Base-by-base conservation (phyloP, 2,797 vertebrate genomes). In the Dallia pectoralis region DNA sequence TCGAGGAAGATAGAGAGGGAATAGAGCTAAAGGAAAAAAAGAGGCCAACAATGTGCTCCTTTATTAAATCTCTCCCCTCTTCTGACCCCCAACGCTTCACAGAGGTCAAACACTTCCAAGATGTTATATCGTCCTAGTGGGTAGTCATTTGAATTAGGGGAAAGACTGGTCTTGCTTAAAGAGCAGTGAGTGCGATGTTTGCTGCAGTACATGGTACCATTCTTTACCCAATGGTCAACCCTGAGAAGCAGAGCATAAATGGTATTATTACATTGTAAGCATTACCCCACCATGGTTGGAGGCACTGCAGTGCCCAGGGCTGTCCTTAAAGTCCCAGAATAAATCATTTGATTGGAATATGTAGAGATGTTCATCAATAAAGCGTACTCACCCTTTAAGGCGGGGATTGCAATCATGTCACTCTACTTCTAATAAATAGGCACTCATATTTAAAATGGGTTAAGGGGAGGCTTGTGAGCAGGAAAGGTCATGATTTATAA, bases 21-120 rank as follows among this genome's bases (percentile, higher is more conserved):
- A 2, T n/a, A 7, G 6, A 6, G 19, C 2, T 6, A 53, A 8
- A 18, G 19, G 8, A 8, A n/a, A 7, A 51, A 53, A 22, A 53
- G 51, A 53, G 48, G 27, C n/a, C 44, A 75, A 74, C 18, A 47
- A 48, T 59, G 56, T 68, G n/a, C n/a, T 77, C 61, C 75, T 78
- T 74, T 32, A 70, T 71, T 22, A 22, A 32, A 5, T 18, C 71
- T 56, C 67, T n/a, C 32, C 47, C 16, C 29, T 47, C 6, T 19
- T 19, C 64, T 48, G 19, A 72, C 44, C 2, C 67, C 36, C 40
- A n/a, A 22, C 19, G 6, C 19, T 7, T n/a, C 1, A 53, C 16
- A 53, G 51, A 9, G 51, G 51, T n/a, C 51, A 67, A 8, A 67
- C 64, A 9, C 30, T 8, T 25, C 47, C 66, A 68, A 30, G 29